These are phyloP conservation scores for Bimastos eiseni DNA, from an alignment of 2,888 invertebrate species.

Conservation along the genomic window DNA sequence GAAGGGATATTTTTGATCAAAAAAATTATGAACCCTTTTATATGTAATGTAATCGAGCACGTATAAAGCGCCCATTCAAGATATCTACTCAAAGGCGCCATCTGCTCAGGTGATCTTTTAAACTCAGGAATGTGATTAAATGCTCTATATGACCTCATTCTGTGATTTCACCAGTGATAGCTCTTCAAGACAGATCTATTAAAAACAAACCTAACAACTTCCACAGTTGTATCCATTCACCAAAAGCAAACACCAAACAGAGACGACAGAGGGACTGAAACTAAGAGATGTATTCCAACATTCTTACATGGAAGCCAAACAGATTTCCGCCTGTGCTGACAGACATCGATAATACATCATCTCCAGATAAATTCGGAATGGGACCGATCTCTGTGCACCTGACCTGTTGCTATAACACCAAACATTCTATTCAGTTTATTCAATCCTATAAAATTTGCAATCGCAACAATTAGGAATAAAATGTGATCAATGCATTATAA, in stretches of 20 bases:
- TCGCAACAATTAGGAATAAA: background rate
- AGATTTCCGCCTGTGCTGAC: background rate
- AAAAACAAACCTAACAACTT: too few relatives aligned
- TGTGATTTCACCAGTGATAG: too few relatives aligned
- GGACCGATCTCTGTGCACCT: background rate
- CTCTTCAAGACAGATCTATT: too few relatives aligned
- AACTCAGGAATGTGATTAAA: background rate
- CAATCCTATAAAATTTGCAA: background rate
- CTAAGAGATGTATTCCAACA: background rate
- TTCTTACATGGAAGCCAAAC: slow-evolving; percentile 22
- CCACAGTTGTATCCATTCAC: too few relatives aligned
- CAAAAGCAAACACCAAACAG: background rate
- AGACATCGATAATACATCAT: background rate
- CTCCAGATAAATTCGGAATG: background rate
- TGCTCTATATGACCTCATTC: too few relatives aligned
- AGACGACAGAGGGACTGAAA: background rate
- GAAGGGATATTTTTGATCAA: too few relatives aligned
- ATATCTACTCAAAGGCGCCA: too few relatives aligned
- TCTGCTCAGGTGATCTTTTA: too few relatives aligned
- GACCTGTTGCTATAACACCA: slow-evolving; percentile 10
- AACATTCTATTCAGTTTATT: background rate
- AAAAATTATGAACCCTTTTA: too few relatives aligned
- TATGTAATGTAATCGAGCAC: too few relatives aligned
- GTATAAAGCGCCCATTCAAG: too few relatives aligned
- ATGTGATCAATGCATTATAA: too few relatives aligned